These are phyloP conservation scores for Gadopsis bispinosus DNA, from an alignment of 2,797 vertebrate species.

Conservation along the genomic window DNA sequence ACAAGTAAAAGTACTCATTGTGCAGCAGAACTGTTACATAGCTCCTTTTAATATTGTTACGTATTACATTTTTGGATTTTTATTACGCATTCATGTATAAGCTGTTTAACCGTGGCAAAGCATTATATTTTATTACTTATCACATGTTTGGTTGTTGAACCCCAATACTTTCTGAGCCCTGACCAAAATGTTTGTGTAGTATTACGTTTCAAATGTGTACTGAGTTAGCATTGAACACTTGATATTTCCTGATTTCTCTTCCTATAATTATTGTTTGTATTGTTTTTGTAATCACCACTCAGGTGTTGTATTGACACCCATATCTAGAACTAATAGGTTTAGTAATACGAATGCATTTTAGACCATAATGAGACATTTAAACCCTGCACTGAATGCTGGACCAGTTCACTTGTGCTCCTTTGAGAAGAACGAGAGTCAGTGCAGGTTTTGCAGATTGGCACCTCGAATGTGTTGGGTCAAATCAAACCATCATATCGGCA, in stretches of 20 bases:
- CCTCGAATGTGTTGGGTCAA: conserved; percentile 3
- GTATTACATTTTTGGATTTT: neutral
- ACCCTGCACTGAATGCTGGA: neutral
- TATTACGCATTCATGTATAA: no score
- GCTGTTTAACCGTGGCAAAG: neutral
- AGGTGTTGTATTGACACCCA: neutral
- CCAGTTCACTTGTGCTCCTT: neutral
- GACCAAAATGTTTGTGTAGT: no score
- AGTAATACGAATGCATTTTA: neutral
- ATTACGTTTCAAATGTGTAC: no score
- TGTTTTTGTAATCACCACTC: neutral
- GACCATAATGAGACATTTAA: neutral
- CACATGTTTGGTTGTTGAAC: no score
- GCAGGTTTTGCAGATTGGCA: conserved; percentile 6
- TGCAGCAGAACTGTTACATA: neutral
- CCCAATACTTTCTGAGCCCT: no score
- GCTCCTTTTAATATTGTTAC: neutral
- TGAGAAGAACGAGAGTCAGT: neutral
- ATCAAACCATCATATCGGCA: neutral
- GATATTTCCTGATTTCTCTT: neutral
- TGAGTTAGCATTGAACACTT: no score
- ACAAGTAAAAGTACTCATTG: neutral
- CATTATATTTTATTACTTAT: neutral
- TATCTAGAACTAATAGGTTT: neutral
- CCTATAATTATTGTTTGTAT: neutral